Base-by-base conservation (phyloP, 2,113 vertebrate genomes). In the Laticauda laticaudata region DNA sequence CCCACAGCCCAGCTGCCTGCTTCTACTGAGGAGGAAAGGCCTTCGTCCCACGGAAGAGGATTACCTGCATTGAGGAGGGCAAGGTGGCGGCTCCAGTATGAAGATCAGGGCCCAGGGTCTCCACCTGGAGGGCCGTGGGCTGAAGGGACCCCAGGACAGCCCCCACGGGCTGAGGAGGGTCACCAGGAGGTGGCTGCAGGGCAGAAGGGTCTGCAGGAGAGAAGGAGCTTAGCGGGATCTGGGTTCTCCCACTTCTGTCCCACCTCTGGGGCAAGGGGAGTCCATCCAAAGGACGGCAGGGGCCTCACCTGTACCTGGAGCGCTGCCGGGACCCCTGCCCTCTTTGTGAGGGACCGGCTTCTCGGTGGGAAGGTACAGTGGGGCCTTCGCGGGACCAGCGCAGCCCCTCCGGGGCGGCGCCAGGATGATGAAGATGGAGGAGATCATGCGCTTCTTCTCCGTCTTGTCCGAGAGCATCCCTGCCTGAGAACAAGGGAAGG, bases 351-450 rank as follows among this genome's bases (percentile, higher is more conserved):
- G 85, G 11, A 0, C 91, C 39, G 0, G 7, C 29, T 1, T 54
- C 39, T 0, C 57, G 0, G 3, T 0, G 23, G 93, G 93, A 75
- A 2, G 0, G n/a, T 2, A 5, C 61, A 0, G 26, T 3, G 69
- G 86, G 0, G 0, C 53, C 3, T 48, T 95, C 1, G 75, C 75
- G 3, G 75, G 75, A 8, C 34, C 75, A 0, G 18, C 18, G 7
- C 34, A 9, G 6, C 96, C 94, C 6, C 97, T 96, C 93, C 61
- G 64, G 0, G 99, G 99, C 23, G 98, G 97, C 0, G 97, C 94
- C 87, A 99, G 97, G 20, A 98, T 99, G 97, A 99, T 99, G 95
- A 99, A 99, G 92, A 99, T 93, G 0, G 99, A 99, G 0, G 99
- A 99, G 69, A 98, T 98, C 0, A 99, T 97, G 94, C 98, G 98